Conservation (phyloP, 2,888 invertebrate species). For the Caenorhabditis wallacei region DNA sequence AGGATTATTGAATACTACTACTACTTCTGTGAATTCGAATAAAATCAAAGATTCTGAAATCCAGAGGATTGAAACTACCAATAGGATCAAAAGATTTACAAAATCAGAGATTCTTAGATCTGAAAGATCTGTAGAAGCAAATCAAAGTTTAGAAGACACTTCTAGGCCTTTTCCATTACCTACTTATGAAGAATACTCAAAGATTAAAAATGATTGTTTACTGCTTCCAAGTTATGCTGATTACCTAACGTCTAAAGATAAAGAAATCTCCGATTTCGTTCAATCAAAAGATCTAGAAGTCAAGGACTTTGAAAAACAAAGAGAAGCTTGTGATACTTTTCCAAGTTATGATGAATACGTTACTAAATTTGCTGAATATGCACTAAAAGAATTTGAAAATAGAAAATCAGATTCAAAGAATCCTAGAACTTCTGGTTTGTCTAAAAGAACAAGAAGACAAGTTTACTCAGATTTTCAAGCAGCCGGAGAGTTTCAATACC, state of each 20-base stretch:
- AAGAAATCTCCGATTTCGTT: background rate
- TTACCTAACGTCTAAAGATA: slow-evolving; percentile 18
- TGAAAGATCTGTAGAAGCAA: too few relatives aligned
- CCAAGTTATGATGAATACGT: slow-evolving; percentile 36
- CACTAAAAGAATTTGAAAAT: background rate
- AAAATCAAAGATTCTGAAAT: too few relatives aligned
- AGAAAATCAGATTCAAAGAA: background rate
- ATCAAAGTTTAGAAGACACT: too few relatives aligned
- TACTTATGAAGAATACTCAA: slow-evolving; percentile 32
- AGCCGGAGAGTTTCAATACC: slow-evolving; percentile 69
- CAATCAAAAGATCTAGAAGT: too few relatives aligned
- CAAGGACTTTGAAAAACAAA: slow-evolving; percentile 20
- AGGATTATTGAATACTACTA: too few relatives aligned
- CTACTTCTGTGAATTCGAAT: too few relatives aligned
- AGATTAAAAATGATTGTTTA: slow-evolving; percentile 30
- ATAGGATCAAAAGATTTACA: slow-evolving; percentile 30
- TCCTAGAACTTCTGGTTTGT: too few relatives aligned
- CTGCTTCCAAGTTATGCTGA: slow-evolving; percentile 31
- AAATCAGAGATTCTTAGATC: too few relatives aligned
- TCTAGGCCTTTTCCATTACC: slow-evolving; percentile 23
- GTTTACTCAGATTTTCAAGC: slow-evolving; percentile 69
- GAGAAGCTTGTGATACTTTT: slow-evolving; percentile 29
- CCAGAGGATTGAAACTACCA: too few relatives aligned
- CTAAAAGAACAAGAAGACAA: slow-evolving; percentile 48
- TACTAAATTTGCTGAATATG: slow-evolving; percentile 27